A percentile compares a stretch with the other conserved stretches of the same genome.
Evolutionary conservation across 2,797 vertebrate species (phyloP).

Genomic region (Vireo griseus): DNA sequence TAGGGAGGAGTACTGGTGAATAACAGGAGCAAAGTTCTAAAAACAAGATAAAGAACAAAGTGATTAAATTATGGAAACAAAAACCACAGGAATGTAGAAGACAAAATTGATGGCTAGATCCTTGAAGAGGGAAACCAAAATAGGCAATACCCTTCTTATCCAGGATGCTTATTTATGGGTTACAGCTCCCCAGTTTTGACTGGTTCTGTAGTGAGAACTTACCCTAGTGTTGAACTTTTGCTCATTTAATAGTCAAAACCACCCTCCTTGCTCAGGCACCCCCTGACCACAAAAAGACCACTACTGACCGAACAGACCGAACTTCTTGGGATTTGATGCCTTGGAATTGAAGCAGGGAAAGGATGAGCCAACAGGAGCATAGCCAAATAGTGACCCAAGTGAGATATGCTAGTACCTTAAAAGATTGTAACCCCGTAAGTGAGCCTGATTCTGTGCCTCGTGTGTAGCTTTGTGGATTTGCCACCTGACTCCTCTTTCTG

Average conservation of each 20-base stretch:
- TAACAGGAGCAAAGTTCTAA: not conserved
- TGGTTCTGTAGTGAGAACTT: not conserved
- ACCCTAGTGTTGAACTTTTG: not conserved
- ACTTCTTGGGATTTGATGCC: too few species aligned
- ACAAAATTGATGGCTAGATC: not conserved
- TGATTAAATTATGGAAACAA: not conserved
- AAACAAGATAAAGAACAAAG: not conserved
- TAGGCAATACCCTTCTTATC: not conserved
- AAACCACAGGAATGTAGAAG: not conserved
- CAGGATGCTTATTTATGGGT: not conserved
- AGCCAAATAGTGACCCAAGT: too few species aligned
- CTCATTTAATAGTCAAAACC: not conserved
- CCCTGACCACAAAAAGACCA: not conserved
- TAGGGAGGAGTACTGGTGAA: not conserved
- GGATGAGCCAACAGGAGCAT: not conserved
- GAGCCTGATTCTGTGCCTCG: not conserved
- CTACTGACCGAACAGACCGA: not conserved
- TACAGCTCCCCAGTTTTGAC: not conserved
- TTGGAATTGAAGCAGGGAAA: not conserved
- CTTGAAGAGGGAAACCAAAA: not conserved
- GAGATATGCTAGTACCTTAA: too few species aligned
- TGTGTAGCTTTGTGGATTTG: not conserved
- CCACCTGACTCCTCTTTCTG: not conserved
- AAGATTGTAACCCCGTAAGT: too few species aligned
- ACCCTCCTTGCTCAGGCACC: not conserved